phyloP scores from a whole-genome alignment of 1,140 invertebrate genomes.

The Vollenhovia emeryi region DNA sequence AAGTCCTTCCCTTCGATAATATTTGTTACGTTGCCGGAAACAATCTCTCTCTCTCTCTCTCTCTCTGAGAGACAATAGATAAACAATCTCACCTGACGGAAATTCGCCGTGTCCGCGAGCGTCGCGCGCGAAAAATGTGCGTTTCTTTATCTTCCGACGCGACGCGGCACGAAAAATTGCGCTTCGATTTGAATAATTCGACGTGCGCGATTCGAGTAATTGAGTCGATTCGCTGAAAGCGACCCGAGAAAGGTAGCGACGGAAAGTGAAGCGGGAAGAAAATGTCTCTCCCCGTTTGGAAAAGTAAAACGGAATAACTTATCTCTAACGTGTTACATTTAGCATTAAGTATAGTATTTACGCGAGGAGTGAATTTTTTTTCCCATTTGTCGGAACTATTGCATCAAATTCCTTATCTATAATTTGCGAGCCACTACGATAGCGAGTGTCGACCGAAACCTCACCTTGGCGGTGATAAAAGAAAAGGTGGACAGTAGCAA shows the following conservation, averaged over 20 bases:
- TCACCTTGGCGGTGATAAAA: neutral
- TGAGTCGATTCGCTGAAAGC: conserved; percentile 10
- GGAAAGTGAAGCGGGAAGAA: neutral
- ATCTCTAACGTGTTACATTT: too few relatives aligned
- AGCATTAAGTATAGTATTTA: too few relatives aligned
- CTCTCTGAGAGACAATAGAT: too few relatives aligned
- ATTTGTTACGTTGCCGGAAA: too few relatives aligned
- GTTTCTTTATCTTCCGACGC: neutral
- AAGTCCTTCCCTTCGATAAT: conserved; percentile 27
- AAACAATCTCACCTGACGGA: too few relatives aligned
- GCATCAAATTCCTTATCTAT: neutral
- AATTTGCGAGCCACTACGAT: neutral
- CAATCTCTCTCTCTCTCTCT: too few relatives aligned
- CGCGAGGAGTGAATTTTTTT: too few relatives aligned
- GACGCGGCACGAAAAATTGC: neutral
- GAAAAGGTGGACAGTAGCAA: too few relatives aligned
- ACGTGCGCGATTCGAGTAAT: neutral
- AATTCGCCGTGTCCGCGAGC: neutral
- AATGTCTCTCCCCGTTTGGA: neutral
- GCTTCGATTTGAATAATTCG: neutral
- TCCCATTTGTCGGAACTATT: neutral
- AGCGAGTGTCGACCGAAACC: conserved; percentile 29
- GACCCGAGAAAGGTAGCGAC: neutral
- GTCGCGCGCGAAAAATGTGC: neutral
- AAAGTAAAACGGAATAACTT: too few relatives aligned